These are phyloP conservation scores for Shinisaurus crocodilurus DNA, from an alignment of 2,113 vertebrate genomes.

Conservation along the genomic window DNA sequence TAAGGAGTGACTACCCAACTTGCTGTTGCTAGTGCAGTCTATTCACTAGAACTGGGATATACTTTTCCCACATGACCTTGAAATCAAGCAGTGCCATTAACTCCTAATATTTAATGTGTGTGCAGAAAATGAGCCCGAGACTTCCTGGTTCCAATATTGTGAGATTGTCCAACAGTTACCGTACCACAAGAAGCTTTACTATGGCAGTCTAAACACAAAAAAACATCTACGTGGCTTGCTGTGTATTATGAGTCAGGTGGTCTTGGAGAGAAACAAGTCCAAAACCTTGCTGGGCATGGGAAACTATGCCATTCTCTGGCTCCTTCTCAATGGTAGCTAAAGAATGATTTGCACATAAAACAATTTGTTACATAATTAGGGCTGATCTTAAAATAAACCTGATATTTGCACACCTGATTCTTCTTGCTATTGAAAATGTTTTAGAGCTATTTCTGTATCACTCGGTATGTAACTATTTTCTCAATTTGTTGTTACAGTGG, in stretches of 20 bases:
- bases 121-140: slow-evolving; percentile 1
- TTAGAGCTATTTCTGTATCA: not conserved
- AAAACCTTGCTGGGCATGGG: not conserved
- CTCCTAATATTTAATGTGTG: not conserved
- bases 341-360: not conserved
- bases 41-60: not conserved
- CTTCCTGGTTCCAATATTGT: not conserved
- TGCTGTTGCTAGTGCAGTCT: not conserved
- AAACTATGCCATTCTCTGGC: not conserved
- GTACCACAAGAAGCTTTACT: not conserved
- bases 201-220: fast-evolving
- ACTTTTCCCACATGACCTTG: not conserved
- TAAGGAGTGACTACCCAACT: not conserved
- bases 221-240: not conserved
- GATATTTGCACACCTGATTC: not conserved
- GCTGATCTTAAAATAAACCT: not conserved
- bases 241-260: not conserved
- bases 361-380: not conserved
- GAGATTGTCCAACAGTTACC: not conserved
- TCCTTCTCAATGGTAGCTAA: not conserved
- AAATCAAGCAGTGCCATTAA: not conserved
- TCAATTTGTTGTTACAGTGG: slow-evolving; percentile 74
- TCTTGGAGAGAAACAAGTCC: not conserved
- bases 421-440: not conserved
- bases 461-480: not conserved